phyloP scores from a whole-genome alignment of 2,797 vertebrate species.

The Danio tinwini region DNA sequence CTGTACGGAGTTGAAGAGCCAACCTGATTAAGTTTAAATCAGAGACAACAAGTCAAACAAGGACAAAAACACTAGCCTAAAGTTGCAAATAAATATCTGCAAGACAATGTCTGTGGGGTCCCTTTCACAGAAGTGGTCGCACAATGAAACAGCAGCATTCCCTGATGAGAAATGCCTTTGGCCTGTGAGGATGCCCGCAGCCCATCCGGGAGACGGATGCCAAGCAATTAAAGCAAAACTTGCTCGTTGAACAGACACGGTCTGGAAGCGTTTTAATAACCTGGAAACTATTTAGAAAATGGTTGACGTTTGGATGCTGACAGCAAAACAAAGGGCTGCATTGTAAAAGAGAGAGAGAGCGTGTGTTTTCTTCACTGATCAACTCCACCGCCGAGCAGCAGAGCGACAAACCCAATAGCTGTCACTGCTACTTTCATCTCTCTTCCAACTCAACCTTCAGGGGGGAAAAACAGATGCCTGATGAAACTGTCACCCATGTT shows the following conservation, averaged over 20 bases:
- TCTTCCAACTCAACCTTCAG: conserved; percentile 50
- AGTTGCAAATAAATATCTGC: conserved; percentile 18
- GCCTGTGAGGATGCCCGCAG: conserved; percentile 71
- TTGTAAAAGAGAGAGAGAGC: conserved; percentile 72
- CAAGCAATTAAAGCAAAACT: conserved; percentile 80
- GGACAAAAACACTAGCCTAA: neutral
- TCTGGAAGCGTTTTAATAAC: conserved; percentile 84
- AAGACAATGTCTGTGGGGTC: conserved; percentile 32
- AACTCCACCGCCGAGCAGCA: conserved; percentile 74
- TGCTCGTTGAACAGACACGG: conserved; percentile 77
- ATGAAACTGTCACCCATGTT: conserved; percentile 35
- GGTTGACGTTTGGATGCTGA: conserved; percentile 78
- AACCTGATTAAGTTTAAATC: conserved; percentile 38
- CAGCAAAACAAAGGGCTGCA: conserved; percentile 78
- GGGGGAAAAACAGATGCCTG: conserved; percentile 7
- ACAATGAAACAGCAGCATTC: conserved; percentile 55
- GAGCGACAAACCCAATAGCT: conserved; percentile 75
- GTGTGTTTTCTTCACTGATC: conserved; percentile 76
- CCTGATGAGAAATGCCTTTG: conserved; percentile 62
- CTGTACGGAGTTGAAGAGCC: neutral
- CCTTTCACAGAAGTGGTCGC: conserved; percentile 1
- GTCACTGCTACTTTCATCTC: conserved; percentile 70
- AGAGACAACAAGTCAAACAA: conserved; percentile 13
- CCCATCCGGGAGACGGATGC: conserved; percentile 70
- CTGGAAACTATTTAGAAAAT: conserved; percentile 85